Conservation (phyloP, 1,140 invertebrate genomes). For the Ostrea denselamellosa region DNA sequence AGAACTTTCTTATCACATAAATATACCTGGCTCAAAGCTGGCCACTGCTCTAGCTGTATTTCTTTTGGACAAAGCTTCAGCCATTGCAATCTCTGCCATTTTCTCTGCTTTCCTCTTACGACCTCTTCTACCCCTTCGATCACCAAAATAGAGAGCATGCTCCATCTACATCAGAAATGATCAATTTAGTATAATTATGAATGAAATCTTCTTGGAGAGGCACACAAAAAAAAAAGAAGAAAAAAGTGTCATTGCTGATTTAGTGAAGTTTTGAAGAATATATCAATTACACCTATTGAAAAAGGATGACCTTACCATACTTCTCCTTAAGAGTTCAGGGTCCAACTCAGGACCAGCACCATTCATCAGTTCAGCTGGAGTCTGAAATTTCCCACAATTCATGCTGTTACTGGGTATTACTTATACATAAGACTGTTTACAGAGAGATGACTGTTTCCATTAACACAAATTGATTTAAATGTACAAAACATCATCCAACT, state of each 20-base stretch:
- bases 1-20: not conserved
- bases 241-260: no score
- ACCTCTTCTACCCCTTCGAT: slow-evolving; percentile 68
- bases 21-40: slow-evolving; percentile 47
- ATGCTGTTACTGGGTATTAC: not conserved
- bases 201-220: no score
- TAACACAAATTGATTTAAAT: no score
- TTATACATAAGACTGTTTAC: no score
- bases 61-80: slow-evolving; percentile 69
- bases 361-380: slow-evolving; percentile 56
- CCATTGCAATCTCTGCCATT: slow-evolving; percentile 74
- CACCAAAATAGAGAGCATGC: slow-evolving; percentile 68
- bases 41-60: slow-evolving; percentile 63
- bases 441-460: no score
- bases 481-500: no score
- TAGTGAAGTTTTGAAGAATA: not conserved
- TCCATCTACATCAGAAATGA: slow-evolving; percentile 61
- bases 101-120: slow-evolving; percentile 76
- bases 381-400: slow-evolving; percentile 21
- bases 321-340: slow-evolving; percentile 54
- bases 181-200: not conserved
- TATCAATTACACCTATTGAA: not conserved
- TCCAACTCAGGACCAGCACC: slow-evolving; percentile 57
- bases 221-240: no score
- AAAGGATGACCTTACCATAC: slow-evolving; percentile 53